Percentiles rank a stretch among this genome's conserved stretches.
Conservation (phyloP, 2,797 vertebrate species). For the Pangasius sanitwongsei region DNA sequence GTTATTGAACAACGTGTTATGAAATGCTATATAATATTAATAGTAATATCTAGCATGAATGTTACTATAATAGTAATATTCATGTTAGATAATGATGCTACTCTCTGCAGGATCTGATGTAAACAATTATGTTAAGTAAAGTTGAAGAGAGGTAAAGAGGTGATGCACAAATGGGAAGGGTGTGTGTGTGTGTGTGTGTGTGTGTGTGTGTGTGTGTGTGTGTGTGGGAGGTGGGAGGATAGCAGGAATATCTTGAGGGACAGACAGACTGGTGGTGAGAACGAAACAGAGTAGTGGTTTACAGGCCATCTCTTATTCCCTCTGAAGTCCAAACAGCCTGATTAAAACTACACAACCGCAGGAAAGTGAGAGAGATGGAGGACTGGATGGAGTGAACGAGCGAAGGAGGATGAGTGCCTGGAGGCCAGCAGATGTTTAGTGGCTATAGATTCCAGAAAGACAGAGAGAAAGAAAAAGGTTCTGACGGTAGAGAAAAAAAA, state of each 20-base stretch:
- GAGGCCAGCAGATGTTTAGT: conserved; percentile 16
- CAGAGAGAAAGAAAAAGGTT: not conserved
- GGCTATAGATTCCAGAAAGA: not conserved
- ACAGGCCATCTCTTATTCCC: conserved; percentile 29
- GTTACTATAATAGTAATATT: not conserved
- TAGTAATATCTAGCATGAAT: too few species aligned
- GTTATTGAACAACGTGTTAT: not conserved
- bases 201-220: conserved; percentile 7
- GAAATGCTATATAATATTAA: not conserved
- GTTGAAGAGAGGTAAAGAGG: not conserved
- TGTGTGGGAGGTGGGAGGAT: conserved; percentile 22
- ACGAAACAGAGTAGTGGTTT: conserved; percentile 22
- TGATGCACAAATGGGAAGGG: not conserved
- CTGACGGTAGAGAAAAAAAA: not conserved
- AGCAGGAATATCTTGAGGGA: conserved; percentile 21
- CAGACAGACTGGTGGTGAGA: not conserved
- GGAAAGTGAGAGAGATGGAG: conserved; percentile 17
- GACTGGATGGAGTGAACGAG: conserved; percentile 1
- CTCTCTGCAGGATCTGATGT: not conserved
- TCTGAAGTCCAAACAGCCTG: conserved; percentile 40
- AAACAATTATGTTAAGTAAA: not conserved
- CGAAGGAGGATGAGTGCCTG: conserved; percentile 69
- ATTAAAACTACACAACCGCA: conserved; percentile 35
- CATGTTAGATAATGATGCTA: not conserved
- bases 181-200: not conserved